Evolutionary conservation across 2,888 invertebrate genomes (phyloP), one percentile per base, ranked within the genome.

Genomic region (Rugalucina vietnamica): DNA sequence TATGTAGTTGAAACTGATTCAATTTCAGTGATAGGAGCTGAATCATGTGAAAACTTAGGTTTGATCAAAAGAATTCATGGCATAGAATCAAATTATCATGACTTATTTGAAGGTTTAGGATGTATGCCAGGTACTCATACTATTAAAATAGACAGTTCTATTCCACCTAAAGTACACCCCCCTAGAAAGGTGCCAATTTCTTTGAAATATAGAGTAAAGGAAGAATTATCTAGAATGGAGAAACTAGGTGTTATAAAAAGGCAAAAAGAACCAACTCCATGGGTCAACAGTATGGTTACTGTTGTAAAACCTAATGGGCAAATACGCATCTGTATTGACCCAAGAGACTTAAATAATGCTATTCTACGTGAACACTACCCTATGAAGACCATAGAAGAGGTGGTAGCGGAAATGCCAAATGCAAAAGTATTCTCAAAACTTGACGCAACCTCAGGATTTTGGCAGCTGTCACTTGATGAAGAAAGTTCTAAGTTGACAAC

Each of bases 171-270:
- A 18, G 81, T 88, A 36, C 82, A 87, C 24, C 81, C 85, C 34
- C 76, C 82, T 4, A 50, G 89, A 36, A 87, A 84, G 70, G 76
- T 87, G 21, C 89, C 86, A 57, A 50, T 86, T 57, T 75, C 84
- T 1, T 36, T 91, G 18, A 76, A 75, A 57, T 76, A 84, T 0
- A 85, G 80, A 70, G 54, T 90, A 3, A 83, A 85, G 39, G 73
- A 60, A 54, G 84, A 89, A 79, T 70, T 91, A 3, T 37, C 76
- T 10, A 69, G 77, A 57, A 82, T 89, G 84, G 88, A 84, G 76
- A 21, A 57, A 37, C 34, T 69, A 1, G 75, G 77, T n/a, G 77
- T 89, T 0, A 90, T 89, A 49, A 70, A 36, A 12, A 79, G 73
- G 73, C 82, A 83, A 54, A 76, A 37, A 54, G 78, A 73, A 43